Evolutionary conservation across 2,888 invertebrate species (phyloP), one percentile per base, ranked within the genome.

Genomic region (Drepanosiphum platanoidis): DNA sequence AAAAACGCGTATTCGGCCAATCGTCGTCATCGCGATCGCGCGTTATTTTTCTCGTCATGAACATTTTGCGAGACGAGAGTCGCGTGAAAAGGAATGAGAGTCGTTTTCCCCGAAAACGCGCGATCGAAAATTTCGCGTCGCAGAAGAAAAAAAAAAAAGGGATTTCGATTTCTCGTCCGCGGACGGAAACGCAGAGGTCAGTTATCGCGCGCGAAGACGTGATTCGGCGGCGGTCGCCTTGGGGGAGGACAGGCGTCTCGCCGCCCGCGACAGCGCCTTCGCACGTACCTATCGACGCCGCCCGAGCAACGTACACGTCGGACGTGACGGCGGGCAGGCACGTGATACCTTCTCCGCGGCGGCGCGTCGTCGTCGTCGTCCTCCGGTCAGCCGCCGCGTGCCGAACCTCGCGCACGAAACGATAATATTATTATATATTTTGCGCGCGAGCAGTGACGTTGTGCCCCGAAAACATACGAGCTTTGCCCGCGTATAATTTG

Each of bases 291-390:
- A 52, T n/a, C 27, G n/a, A n/a, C n/a, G 68, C 68, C 46, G 79
- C 34, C 52, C 52, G 42, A 36, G 13, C 52, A 8, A 58, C 42
- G 66, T 13, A 22, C 46, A 27, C 70, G 52, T 30, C 34, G 68
- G 58, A 81, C 81, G 81, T 81, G 81, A 81, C 79, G 78, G 32
- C 18, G 68, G 68, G 32, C 81, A 22, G 71, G 71, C 52, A 81
- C 81, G 81, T 81, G 81, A 71, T 70, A 36, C 34, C 52, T 13
- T 1, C n/a, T n/a, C n/a, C n/a, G n/a, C n/a, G n/a, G n/a, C n/a
- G n/a, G n/a, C 64, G 80, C 30, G 68, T 27, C 15, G 79, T 15
- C 66, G 39, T 34, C 68, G 66, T 1, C 32, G 68, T 68, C 68
- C 15, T 32, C 66, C 15, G 32, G 39, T 70, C 79, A 79, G 71